phyloP scores from a whole-genome alignment of 2,888 invertebrate genomes.

The Tortrix viridana region DNA sequence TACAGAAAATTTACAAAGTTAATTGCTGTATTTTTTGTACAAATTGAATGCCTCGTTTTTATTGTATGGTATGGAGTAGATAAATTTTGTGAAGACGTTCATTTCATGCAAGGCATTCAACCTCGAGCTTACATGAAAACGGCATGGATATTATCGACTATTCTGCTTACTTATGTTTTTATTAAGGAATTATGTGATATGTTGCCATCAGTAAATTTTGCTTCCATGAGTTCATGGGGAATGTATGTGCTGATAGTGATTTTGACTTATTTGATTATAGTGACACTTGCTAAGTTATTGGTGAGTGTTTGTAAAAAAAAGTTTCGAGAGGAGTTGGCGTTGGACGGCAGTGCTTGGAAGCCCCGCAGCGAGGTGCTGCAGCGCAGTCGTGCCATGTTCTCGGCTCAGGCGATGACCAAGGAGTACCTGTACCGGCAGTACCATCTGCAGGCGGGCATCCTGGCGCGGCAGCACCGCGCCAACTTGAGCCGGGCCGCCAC shows the following conservation, averaged over 20 bases:
- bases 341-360: constrained; percentile 66
- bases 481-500: constrained; percentile 44
- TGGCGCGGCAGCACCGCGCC: constrained; percentile 59
- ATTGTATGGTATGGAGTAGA: constrained; percentile 68
- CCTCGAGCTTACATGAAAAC: constrained; percentile 61
- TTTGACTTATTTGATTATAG: too few species aligned
- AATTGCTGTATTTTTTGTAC: constrained; percentile 51
- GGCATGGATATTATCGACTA: constrained; percentile 55
- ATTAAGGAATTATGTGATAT: constrained; percentile 44
- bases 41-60: constrained; percentile 63
- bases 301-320: constrained; percentile 50
- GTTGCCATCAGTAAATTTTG: too few species aligned
- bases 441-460: constrained; percentile 71
- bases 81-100: constrained; percentile 72
- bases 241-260: not conserved
- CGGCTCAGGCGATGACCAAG: constrained; percentile 79
- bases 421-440: constrained; percentile 80
- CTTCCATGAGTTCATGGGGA: not conserved
- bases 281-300: constrained; percentile 44
- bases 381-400: constrained; percentile 76
- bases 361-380: constrained; percentile 63
- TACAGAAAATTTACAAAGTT: constrained; percentile 48
- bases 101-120: constrained; percentile 75
- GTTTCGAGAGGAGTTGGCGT: constrained; percentile 45
- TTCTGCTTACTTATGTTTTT: constrained; percentile 54